phyloP scores from a whole-genome alignment of 2,113 vertebrate species.

The Phalacrocorax brasilianus region DNA sequence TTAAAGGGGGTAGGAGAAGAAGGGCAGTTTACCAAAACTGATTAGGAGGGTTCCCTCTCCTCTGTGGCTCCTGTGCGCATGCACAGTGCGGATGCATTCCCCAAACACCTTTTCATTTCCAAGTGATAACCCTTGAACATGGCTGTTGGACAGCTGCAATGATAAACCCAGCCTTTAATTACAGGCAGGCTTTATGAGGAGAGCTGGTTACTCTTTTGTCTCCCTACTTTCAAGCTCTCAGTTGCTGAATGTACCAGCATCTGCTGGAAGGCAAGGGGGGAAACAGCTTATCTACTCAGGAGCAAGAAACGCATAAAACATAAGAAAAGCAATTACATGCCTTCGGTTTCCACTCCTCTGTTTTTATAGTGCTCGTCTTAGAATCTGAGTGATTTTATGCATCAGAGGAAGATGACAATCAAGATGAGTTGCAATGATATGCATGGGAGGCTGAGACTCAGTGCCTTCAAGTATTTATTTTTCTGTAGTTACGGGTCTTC shows the following conservation, averaged over 20 bases:
- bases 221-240: neutral
- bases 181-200: neutral
- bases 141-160: neutral
- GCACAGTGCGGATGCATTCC: neutral
- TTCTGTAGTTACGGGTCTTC: neutral
- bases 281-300: neutral
- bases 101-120: neutral
- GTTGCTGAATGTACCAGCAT: neutral
- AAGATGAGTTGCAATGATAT: neutral
- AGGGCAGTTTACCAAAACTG: neutral
- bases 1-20: neutral
- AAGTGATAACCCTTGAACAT: neutral
- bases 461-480: neutral
- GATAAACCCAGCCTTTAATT: neutral
- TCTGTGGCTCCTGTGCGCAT: neutral
- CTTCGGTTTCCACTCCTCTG: slow-evolving; percentile 11
- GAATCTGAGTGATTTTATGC: slow-evolving; percentile 25
- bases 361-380: slow-evolving; percentile 21
- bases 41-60: neutral
- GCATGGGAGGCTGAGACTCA: neutral
- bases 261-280: neutral
- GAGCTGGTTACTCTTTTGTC: neutral
- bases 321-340: slow-evolving; percentile 57
- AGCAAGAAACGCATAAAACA: slow-evolving; percentile 34
- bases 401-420: neutral